Percentiles rank a stretch among this genome's conserved stretches.
phyloP scores from a whole-genome alignment of 2,113 vertebrate genomes.

The Leptocoma aspasia region DNA sequence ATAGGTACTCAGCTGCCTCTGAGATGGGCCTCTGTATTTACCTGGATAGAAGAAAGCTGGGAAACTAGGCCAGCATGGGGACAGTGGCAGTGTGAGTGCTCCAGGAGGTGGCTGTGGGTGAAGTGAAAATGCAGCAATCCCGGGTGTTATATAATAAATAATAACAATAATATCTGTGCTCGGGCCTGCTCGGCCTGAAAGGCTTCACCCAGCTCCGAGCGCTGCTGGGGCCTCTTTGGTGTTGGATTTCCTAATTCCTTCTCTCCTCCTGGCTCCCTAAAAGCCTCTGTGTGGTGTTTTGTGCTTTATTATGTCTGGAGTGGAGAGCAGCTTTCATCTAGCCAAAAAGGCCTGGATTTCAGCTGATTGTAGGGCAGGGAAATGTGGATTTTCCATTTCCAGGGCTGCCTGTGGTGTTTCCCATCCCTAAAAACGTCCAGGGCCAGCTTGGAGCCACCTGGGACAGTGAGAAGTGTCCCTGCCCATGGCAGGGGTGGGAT shows the following conservation, averaged over 20 bases:
- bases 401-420: not conserved
- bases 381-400: not conserved
- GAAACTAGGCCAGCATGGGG: slow-evolving; percentile 33
- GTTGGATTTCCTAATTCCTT: not conserved
- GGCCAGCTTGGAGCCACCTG: not conserved
- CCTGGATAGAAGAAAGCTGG: not conserved
- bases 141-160: slow-evolving; percentile 34
- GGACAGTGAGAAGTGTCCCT: not conserved
- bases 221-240: not conserved
- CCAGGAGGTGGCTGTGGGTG: slow-evolving; percentile 22
- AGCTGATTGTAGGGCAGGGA: not conserved
- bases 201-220: not conserved
- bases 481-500: not conserved
- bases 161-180: slow-evolving; percentile 11
- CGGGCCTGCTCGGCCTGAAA: not conserved
- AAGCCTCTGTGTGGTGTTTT: not conserved
- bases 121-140: slow-evolving; percentile 16
- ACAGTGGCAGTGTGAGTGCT: not conserved
- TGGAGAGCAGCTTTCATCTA: not conserved
- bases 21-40: slow-evolving; percentile 17
- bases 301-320: not conserved
- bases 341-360: not conserved
- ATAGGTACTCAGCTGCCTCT: slow-evolving; percentile 52
- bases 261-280: not conserved
- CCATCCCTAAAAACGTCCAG: not conserved